Evolutionary conservation across 1,140 invertebrate genomes (phyloP).

Genomic region (Laupala kohalensis): DNA sequence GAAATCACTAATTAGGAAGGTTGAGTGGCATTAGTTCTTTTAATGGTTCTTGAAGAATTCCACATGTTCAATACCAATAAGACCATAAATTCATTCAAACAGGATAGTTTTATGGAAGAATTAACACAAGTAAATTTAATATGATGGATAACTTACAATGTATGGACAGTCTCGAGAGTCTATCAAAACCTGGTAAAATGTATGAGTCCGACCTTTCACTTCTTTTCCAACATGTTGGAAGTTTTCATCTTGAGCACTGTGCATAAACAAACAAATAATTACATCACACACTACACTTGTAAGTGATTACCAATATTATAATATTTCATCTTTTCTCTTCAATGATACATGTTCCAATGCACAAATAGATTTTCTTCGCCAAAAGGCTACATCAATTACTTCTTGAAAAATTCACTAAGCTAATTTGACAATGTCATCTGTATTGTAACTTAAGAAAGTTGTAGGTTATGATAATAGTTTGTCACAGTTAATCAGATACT

Average conservation of each 20-base stretch:
- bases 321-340: neutral
- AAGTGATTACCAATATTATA: neutral
- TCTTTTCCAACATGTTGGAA: slow-evolving; percentile 60
- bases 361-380: neutral
- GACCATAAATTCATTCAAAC: no score
- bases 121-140: no score
- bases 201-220: slow-evolving; percentile 78
- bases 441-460: neutral
- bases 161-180: slow-evolving; percentile 91
- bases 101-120: no score
- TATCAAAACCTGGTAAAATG: slow-evolving; percentile 95
- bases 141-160: slow-evolving; percentile 67
- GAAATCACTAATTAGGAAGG: no score
- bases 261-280: neutral
- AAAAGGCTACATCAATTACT: neutral
- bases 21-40: no score
- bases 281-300: neutral
- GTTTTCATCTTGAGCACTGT: slow-evolving; percentile 17
- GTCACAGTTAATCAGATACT: no score
- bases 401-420: neutral
- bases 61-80: no score
- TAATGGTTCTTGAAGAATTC: no score
- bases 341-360: neutral
- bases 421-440: neutral
- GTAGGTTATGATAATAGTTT: no score